These are phyloP conservation scores for Polypterus bichir DNA, from an alignment of 2,113 vertebrate species.

Conservation along the genomic window DNA sequence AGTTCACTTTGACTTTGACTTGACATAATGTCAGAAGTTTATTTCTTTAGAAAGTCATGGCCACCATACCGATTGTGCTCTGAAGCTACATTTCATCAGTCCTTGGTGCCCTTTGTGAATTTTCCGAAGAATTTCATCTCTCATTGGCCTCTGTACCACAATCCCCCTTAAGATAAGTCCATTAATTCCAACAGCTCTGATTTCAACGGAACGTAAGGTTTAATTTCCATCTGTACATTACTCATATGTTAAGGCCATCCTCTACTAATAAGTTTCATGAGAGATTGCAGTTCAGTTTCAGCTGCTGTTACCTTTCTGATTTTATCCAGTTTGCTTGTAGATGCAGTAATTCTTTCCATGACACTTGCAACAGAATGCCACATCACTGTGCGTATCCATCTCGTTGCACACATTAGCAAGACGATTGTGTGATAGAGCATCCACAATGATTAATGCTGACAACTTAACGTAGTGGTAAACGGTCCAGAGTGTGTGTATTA, in stretches of 20 bases:
- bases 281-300: conserved; percentile 5
- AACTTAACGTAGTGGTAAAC: conserved; percentile 7
- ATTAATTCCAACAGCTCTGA: conserved; percentile 9
- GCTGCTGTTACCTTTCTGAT: conserved; percentile 12
- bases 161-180: not conserved
- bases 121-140: too few species aligned
- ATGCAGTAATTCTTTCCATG: not conserved
- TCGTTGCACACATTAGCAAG: not conserved
- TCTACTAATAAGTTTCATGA: conserved; percentile 8
- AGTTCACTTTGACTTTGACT: too few species aligned
- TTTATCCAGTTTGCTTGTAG: not conserved
- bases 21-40: too few species aligned
- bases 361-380: conserved; percentile 7
- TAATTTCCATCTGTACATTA: not conserved
- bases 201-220: conserved; percentile 9
- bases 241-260: conserved; percentile 13
- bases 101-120: too few species aligned
- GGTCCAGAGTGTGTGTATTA: conserved; percentile 22
- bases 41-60: too few species aligned
- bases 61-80: too few species aligned
- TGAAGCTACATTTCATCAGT: too few species aligned
- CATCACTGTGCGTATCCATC: not conserved
- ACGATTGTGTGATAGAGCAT: conserved; percentile 12
- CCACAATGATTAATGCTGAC: conserved; percentile 1
- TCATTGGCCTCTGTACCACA: too few species aligned